A percentile compares a stretch with the other conserved stretches of the same genome.
Evolutionary conservation across 2,797 vertebrate species (phyloP).

Genomic region (Okamejei kenojei): DNA sequence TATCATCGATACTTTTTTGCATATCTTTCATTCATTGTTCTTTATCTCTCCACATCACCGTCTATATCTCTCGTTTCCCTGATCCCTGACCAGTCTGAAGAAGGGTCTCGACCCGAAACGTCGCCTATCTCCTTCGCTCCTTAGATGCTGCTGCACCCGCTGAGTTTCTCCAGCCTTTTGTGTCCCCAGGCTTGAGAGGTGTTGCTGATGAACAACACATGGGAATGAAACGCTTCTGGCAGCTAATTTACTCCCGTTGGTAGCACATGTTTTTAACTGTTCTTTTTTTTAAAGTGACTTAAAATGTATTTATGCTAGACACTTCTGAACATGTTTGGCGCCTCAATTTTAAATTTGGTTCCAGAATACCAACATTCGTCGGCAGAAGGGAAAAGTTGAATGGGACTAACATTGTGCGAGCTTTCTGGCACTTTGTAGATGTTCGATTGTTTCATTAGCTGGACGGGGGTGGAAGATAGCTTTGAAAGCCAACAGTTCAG

Average conservation of each 20-base stretch:
- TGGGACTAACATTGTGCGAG: not conserved
- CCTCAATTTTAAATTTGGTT: not conserved
- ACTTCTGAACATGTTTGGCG: not conserved
- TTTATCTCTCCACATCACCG: too few species aligned
- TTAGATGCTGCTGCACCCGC: too few species aligned
- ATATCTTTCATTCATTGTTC: too few species aligned
- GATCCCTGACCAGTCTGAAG: too few species aligned
- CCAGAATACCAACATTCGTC: not conserved
- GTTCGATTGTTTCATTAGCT: not conserved
- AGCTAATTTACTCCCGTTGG: not conserved
- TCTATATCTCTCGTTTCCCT: too few species aligned
- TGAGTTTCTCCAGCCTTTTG: too few species aligned
- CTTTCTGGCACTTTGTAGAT: slow-evolving; percentile 3
- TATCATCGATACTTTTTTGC: too few species aligned
- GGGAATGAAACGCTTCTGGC: not conserved
- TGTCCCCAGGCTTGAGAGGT: too few species aligned
- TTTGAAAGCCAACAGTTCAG: too few species aligned
- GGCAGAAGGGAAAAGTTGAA: not conserved
- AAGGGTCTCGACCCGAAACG: too few species aligned
- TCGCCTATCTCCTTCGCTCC: too few species aligned
- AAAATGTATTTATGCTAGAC: not conserved
- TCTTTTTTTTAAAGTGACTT: not conserved
- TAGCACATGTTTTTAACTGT: not conserved
- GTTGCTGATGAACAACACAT: not conserved
- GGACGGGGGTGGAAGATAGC: too few species aligned